Percentiles rank a stretch among this genome's conserved stretches.
Conservation (phyloP, 2,113 vertebrate genomes). For the Aviceda subcristata region DNA sequence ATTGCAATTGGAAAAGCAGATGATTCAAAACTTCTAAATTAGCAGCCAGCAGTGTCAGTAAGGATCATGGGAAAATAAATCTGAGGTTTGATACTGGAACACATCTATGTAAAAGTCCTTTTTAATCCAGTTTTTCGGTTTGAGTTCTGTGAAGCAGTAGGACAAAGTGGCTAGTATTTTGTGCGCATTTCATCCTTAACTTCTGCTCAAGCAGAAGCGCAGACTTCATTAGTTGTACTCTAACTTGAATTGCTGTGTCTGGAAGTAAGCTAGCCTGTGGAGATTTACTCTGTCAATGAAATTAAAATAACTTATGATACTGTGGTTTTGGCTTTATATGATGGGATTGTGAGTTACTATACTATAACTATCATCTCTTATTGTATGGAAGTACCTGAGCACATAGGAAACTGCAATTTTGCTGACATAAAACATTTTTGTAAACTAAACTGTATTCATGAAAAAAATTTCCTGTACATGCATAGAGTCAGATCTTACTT, state of each 20-base stretch:
- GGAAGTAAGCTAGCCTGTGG: background rate
- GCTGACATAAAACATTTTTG: background rate
- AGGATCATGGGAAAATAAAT: background rate
- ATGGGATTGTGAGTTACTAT: background rate
- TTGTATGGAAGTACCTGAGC: background rate
- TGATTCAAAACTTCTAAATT: background rate
- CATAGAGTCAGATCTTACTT: background rate
- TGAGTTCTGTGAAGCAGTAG: background rate
- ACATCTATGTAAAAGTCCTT: background rate
- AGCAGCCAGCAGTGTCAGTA: background rate
- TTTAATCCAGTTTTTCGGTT: background rate
- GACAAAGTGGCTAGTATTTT: background rate
- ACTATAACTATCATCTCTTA: background rate
- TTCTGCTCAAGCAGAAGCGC: background rate
- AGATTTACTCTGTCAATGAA: background rate
- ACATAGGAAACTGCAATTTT: background rate
- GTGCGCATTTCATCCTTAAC: background rate
- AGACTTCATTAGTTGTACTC: background rate
- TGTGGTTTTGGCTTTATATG: background rate
- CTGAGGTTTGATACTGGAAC: background rate
- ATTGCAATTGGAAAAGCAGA: background rate
- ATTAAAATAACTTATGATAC: background rate
- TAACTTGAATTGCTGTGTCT: background rate
- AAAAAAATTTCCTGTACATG: background rate
- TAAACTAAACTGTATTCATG: background rate